Evolutionary conservation across 1,140 invertebrate species (phyloP).

Genomic region (Lepidurus packardi): DNA sequence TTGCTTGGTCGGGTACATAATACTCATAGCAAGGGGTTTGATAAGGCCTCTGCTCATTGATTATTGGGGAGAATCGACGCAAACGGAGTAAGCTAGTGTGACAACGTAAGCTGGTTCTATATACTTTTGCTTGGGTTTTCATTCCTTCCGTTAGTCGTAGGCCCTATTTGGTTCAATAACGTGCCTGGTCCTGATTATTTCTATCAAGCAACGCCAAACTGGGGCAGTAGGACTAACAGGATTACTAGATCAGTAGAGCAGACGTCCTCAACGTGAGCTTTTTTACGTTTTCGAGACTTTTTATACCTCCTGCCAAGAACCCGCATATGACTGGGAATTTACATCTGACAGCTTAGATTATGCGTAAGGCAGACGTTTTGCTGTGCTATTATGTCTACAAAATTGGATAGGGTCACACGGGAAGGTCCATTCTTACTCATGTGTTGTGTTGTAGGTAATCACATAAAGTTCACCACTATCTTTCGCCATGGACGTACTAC

Average conservation of each 20-base stretch:
- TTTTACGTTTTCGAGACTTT: neutral
- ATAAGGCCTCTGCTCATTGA: neutral
- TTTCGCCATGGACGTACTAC: neutral
- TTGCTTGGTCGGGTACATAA: neutral
- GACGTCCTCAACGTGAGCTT: neutral
- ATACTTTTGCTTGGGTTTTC: neutral
- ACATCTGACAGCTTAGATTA: constrained; percentile 8
- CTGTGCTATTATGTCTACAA: neutral
- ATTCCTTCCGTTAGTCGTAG: neutral
- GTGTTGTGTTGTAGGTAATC: neutral
- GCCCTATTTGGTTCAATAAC: neutral
- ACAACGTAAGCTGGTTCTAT: neutral
- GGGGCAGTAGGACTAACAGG: neutral
- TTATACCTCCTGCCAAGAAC: constrained; percentile 8
- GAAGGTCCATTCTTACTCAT: neutral
- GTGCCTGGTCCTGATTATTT: neutral
- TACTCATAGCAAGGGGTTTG: neutral
- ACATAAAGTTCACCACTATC: neutral
- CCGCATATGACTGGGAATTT: neutral
- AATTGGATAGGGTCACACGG: neutral
- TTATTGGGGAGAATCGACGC: constrained; percentile 3
- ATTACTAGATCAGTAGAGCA: constrained; percentile 9
- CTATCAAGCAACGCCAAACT: neutral
- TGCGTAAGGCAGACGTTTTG: neutral
- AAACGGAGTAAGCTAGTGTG: neutral